Conservation (phyloP, 1,140 invertebrate species). For the Nasonia giraulti region DNA sequence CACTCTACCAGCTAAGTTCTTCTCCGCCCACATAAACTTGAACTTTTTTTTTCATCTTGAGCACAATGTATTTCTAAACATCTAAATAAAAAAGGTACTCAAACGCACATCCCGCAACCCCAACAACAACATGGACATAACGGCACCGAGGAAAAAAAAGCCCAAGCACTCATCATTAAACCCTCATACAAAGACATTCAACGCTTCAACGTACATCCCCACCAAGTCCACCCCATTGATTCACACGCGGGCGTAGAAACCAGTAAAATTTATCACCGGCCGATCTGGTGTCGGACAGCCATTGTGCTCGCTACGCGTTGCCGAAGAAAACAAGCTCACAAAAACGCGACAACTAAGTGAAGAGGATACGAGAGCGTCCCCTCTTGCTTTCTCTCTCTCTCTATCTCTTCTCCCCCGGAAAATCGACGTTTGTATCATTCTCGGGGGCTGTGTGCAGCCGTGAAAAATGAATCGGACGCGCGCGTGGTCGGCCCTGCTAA, state of each 20-base stretch:
- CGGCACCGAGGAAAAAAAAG: background rate
- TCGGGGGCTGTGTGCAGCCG: conserved; percentile 49
- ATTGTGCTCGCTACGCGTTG: background rate
- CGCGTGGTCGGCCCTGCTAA: conserved; percentile 56
- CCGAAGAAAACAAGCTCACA: background rate
- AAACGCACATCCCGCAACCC: background rate
- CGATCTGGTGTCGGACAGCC: background rate
- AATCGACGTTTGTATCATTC: conserved; percentile 65
- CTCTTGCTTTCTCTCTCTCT: too few relatives aligned
- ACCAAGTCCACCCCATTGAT: background rate
- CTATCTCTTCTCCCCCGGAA: background rate
- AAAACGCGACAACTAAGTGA: conserved; percentile 21
- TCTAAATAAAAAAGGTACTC: background rate
- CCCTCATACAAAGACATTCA: background rate
- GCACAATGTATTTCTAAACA: too few relatives aligned
- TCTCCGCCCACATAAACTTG: too few relatives aligned
- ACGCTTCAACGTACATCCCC: background rate
- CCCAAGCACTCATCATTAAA: background rate
- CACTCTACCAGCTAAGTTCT: too few relatives aligned
- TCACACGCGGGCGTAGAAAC: background rate
- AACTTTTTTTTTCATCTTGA: too few relatives aligned
- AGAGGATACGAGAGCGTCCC: background rate
- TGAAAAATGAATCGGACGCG: conserved; percentile 67
- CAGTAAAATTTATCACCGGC: background rate
- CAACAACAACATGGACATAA: background rate